phyloP scores from a whole-genome alignment of 2,797 vertebrate genomes.

The Lepilemur septentrionalis region DNA sequence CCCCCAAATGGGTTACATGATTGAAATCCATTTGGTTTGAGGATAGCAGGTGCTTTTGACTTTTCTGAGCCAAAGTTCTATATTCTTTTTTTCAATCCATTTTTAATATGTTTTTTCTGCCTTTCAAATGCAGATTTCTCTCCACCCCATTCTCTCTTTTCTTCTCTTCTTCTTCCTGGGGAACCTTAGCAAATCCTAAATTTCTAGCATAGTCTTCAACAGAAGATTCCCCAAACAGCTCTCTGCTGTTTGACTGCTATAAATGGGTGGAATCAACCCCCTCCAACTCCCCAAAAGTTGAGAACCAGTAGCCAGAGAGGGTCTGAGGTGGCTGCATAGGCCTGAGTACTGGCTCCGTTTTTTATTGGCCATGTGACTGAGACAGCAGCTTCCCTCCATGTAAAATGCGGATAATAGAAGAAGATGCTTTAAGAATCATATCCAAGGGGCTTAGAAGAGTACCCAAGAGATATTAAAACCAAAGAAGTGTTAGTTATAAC shows the following conservation, averaged over 20 bases:
- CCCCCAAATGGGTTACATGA: neutral
- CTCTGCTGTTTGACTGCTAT: neutral
- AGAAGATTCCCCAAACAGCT: neutral
- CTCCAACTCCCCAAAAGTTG: neutral
- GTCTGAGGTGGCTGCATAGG: neutral
- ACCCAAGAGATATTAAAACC: neutral
- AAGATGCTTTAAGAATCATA: neutral
- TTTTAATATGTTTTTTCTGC: neutral
- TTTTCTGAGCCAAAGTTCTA: neutral
- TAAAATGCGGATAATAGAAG: neutral
- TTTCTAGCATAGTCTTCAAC: neutral
- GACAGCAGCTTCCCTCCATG: neutral
- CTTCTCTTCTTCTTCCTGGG: neutral
- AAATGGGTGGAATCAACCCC: no score
- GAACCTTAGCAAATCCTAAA: neutral
- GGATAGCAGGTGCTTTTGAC: neutral
- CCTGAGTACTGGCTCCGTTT: accelerated
- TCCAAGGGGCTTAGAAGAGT: neutral
- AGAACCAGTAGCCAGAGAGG: accelerated
- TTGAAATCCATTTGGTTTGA: neutral
- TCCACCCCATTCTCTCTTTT: neutral
- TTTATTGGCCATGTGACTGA: no score
- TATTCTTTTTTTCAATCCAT: neutral
- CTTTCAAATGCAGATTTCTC: neutral
- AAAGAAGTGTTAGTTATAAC: neutral